These are phyloP conservation scores for Colostygia pectinataria DNA, from an alignment of 2,888 invertebrate genomes.

Conservation along the genomic window DNA sequence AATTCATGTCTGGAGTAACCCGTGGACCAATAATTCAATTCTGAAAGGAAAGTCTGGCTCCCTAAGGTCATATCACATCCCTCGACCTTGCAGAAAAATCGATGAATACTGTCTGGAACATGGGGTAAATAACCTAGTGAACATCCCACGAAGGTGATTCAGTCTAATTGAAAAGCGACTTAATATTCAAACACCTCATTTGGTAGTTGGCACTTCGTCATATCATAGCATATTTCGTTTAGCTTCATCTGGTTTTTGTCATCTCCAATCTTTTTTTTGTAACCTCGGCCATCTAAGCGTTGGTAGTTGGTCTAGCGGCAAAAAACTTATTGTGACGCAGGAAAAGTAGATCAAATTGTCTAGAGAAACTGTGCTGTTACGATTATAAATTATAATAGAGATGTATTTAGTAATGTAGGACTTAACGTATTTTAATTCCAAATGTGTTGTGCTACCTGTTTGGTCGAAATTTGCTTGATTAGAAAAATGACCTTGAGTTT, in stretches of 20 bases:
- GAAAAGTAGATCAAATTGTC: constrained; percentile 54
- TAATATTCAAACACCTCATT: constrained; percentile 15
- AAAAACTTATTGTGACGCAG: constrained; percentile 45
- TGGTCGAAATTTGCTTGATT: no score
- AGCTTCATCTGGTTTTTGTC: constrained; percentile 25
- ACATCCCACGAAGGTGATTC: constrained; percentile 26
- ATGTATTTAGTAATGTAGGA: no score
- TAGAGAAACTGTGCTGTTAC: constrained; percentile 48
- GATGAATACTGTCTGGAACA: constrained; percentile 31
- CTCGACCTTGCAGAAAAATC: constrained; percentile 35
- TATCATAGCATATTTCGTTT: no score
- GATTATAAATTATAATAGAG: no score
- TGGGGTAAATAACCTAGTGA: constrained; percentile 31
- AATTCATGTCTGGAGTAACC: constrained; percentile 5
- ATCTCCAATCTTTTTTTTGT: constrained; percentile 27
- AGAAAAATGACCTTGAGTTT: background rate
- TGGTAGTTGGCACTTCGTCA: constrained; percentile 18
- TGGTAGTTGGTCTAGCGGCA: constrained; percentile 37
- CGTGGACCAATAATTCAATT: constrained; percentile 20
- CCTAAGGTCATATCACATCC: constrained; percentile 26
- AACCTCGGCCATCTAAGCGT: constrained; percentile 38
- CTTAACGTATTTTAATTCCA: no score
- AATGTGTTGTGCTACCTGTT: no score
- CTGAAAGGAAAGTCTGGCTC: constrained; percentile 22
- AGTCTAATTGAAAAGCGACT: constrained; percentile 22